Conservation (phyloP, 1,140 invertebrate species). For the Drosophila sulfurigaster region DNA sequence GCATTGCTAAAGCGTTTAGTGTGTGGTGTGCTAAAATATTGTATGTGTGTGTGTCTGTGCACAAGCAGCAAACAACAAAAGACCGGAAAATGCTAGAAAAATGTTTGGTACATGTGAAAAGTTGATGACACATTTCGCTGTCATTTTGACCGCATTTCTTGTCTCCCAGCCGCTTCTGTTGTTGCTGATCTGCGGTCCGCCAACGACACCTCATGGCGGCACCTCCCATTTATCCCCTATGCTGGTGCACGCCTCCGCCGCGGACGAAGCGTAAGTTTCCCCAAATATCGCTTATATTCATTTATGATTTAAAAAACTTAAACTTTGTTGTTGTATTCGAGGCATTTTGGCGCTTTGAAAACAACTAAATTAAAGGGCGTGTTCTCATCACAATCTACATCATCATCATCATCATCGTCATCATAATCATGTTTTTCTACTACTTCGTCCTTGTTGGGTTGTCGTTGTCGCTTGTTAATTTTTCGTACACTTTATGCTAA, state of each 20-base stretch:
- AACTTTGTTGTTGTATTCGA: not conserved
- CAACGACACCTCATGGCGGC: constrained; percentile 57
- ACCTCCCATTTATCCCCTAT: constrained; percentile 40
- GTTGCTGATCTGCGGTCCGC: constrained; percentile 75
- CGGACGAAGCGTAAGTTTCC: constrained; percentile 82
- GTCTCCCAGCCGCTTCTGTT: constrained; percentile 71
- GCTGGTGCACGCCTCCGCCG: constrained; percentile 74
- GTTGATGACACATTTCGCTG: constrained; percentile 85
- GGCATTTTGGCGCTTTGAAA: constrained; percentile 40
- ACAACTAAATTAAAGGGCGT: constrained; percentile 71
- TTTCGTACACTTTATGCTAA: constrained; percentile 80
- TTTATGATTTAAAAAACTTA: not conserved
- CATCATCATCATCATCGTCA: constrained; percentile 28
- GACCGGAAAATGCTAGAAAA: constrained; percentile 83
- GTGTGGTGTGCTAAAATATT: constrained; percentile 1
- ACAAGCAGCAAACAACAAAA: constrained; percentile 59
- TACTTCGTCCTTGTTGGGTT: constrained; percentile 20
- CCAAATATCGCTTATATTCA: not conserved
- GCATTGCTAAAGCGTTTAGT: constrained; percentile 16
- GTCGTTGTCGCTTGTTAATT: constrained; percentile 71
- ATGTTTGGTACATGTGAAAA: constrained; percentile 84
- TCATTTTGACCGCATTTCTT: constrained; percentile 84
- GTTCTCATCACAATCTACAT: constrained; percentile 30
- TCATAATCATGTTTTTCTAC: constrained; percentile 19
- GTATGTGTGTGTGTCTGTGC: constrained; percentile 13